Base-by-base conservation (phyloP, 2,113 vertebrate species). In the Eclectus roratus region DNA sequence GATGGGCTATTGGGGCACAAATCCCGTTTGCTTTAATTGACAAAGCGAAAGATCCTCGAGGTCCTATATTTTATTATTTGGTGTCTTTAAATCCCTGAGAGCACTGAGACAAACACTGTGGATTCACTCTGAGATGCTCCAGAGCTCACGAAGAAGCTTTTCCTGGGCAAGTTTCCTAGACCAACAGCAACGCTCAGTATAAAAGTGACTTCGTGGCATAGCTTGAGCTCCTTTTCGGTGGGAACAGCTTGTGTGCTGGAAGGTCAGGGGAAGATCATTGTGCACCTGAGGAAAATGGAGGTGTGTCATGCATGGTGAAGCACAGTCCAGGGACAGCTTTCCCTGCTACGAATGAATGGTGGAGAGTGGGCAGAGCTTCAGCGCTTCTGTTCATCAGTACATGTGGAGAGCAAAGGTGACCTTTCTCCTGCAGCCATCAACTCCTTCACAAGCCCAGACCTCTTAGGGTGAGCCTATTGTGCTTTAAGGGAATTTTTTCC, bases 201-300 rank as follows among this genome's bases (percentile, higher is more conserved):
- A 33, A 7, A 41, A 73, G 37, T 13, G 79, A 28, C 11, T 41
- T 10, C 31, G 60, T 17, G 82, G 55, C 79, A 15, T 2, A 33
- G 56, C 17, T 18, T 3, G 13, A 66, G 46, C 43, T 91, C 27
- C 53, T 19, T 12, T 8, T 25, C 5, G 6, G 20, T 6, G 33
- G 74, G 85, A 79, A 52, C 78, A 93, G 93, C 74, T 91, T 85
- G 93, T 28, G 85, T 25, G n/a, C 81, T 3, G 44, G 79, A 90
- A 94, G 88, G 92, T 31, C 74, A 47, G 82, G 53, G 46, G 66
- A 95, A 94, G 88, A 35, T 82, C 66, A 0, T 39, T 72, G 78
- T 21, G 44, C 52, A 71, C 87, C 95, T 11, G 69, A 93, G 92
- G 89, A 80, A 15, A 44, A 52, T 2, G 69, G 90, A 89, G 81